Evolutionary conservation across 2,888 invertebrate species (phyloP).

Genomic region (Erynnis tages): DNA sequence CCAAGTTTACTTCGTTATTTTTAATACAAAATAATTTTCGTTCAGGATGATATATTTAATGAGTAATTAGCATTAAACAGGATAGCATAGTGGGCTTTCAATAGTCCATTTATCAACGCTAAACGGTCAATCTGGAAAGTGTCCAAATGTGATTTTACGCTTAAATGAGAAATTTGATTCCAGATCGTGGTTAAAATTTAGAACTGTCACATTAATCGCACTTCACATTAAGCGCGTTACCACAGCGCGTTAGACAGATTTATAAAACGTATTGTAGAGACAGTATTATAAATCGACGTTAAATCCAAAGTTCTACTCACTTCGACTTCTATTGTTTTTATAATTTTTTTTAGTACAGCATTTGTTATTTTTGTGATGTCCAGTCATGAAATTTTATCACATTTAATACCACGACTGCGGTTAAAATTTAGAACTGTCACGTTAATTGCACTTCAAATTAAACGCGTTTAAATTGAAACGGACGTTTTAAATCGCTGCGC

Average conservation of each 20-base stretch:
- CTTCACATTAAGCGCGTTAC: conserved; percentile 18
- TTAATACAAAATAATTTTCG: too few species aligned
- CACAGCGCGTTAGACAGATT: neutral
- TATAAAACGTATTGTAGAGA: too few species aligned
- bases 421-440: conserved; percentile 29
- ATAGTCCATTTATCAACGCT: conserved; percentile 55
- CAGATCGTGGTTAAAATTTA: conserved; percentile 33
- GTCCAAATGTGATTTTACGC: conserved; percentile 51
- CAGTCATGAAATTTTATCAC: too few species aligned
- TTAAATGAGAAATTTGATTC: conserved; percentile 38
- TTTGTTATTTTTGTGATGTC: too few species aligned
- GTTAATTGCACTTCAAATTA: conserved; percentile 30
- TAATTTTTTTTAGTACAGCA: too few species aligned
- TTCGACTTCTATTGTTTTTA: too few species aligned
- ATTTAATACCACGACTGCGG: conserved; percentile 35
- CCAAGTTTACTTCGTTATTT: too few species aligned
- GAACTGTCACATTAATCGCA: conserved; percentile 30
- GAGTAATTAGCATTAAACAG: conserved; percentile 45
- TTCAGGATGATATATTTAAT: conserved; percentile 43
- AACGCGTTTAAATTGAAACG: too few species aligned
- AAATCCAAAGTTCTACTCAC: too few species aligned
- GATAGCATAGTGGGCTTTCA: conserved; percentile 47
- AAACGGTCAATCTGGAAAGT: conserved; percentile 57
- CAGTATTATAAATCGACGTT: too few species aligned
- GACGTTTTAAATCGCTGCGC: too few species aligned